A percentile compares a stretch with the other conserved stretches of the same genome.
Evolutionary conservation across 1,140 invertebrate genomes (phyloP).

Genomic region (Trichomalopsis sarcophagae): DNA sequence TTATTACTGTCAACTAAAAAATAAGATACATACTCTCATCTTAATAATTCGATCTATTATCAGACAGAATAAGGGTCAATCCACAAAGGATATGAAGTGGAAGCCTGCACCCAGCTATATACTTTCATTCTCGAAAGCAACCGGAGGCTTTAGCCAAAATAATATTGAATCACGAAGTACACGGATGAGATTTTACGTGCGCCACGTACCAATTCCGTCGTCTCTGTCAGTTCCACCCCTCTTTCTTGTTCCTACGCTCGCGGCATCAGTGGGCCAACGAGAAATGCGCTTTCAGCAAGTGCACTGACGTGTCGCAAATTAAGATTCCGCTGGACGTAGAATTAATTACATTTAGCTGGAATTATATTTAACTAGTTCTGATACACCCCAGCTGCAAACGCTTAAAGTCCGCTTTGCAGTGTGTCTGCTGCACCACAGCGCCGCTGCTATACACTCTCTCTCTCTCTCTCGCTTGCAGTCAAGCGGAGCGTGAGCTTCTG

Average conservation of each 20-base stretch:
- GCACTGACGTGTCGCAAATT: not conserved
- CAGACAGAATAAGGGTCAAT: too few species aligned
- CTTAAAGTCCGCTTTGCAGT: not conserved
- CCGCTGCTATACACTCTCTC: not conserved
- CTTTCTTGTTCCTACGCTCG: not conserved
- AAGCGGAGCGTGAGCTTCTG: not conserved
- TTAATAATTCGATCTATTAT: not conserved
- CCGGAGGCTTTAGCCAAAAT: slow-evolving; percentile 7
- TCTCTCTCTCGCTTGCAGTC: not conserved
- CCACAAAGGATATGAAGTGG: not conserved
- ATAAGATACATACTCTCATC: not conserved
- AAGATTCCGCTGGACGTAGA: not conserved
- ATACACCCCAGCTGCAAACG: not conserved
- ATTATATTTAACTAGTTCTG: slow-evolving; percentile 9
- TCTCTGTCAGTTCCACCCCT: not conserved
- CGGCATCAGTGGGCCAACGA: not conserved
- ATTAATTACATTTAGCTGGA: slow-evolving; percentile 28
- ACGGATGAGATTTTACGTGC: slow-evolving; percentile 23
- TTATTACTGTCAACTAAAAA: not conserved
- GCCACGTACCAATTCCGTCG: not conserved
- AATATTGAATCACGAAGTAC: slow-evolving; percentile 45
- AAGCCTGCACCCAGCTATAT: not conserved
- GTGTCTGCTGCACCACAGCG: not conserved
- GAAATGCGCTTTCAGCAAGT: slow-evolving; percentile 30
- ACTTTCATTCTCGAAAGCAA: not conserved